Percentiles rank a stretch among this genome's conserved stretches.
phyloP scores from a whole-genome alignment of 2,113 vertebrate genomes.

The Formicarius rufipectus region DNA sequence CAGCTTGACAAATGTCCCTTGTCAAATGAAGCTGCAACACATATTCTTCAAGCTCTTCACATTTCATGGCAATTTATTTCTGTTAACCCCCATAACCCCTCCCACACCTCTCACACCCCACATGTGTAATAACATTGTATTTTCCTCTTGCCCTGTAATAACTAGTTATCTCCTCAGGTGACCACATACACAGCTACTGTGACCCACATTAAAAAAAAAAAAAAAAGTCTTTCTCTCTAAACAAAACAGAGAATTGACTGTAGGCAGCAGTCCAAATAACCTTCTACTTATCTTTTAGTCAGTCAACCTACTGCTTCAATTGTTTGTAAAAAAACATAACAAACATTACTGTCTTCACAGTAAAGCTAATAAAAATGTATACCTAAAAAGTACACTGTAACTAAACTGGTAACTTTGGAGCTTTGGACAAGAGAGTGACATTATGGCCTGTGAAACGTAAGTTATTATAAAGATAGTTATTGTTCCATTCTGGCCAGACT shows the following conservation, averaged over 20 bases:
- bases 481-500: neutral
- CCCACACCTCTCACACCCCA: too few species aligned
- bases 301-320: neutral
- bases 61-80: slow-evolving; percentile 57
- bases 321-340: neutral
- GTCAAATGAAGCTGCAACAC: slow-evolving; percentile 46
- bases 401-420: neutral
- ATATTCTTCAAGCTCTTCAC: slow-evolving; percentile 53
- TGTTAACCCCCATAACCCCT: neutral
- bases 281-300: slow-evolving; percentile 38
- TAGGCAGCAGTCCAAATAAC: neutral
- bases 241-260: neutral
- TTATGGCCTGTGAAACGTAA: neutral
- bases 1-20: slow-evolving; percentile 58
- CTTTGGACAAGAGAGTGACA: neutral
- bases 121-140: neutral
- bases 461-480: neutral
- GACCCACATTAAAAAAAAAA: too few species aligned
- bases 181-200: neutral
- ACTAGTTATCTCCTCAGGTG: neutral
- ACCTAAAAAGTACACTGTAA: neutral
- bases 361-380: slow-evolving; percentile 43
- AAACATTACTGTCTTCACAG: neutral
- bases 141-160: slow-evolving; percentile 20
- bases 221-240: neutral